Evolutionary conservation across 2,113 vertebrate species (phyloP).

Genomic region (Hystrix brachyura): DNA sequence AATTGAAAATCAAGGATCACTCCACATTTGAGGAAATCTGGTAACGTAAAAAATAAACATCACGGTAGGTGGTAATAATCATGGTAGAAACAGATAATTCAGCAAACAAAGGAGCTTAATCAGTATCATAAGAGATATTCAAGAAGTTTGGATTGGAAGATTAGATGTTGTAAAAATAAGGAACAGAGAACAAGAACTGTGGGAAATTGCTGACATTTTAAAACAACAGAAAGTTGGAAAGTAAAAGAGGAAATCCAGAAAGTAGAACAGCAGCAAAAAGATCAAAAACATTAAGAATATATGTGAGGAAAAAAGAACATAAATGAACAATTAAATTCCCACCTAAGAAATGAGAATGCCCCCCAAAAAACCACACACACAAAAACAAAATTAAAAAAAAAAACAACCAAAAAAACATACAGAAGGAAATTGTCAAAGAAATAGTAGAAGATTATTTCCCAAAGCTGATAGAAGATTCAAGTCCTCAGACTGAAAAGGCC

Average conservation of each 20-base stretch:
- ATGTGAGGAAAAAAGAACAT: not conserved
- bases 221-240: not conserved
- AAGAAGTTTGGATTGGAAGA: not conserved
- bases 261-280: not conserved
- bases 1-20: not conserved
- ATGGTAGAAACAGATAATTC: not conserved
- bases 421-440: not conserved
- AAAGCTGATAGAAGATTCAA: not conserved
- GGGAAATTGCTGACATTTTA: not conserved
- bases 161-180: not conserved
- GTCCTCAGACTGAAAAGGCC: not conserved
- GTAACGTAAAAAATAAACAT: slow-evolving; percentile 4
- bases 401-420: not conserved
- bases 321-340: not conserved
- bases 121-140: not conserved
- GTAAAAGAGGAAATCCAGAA: not conserved
- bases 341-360: not conserved
- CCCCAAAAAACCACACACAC: too few relatives aligned
- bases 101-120: not conserved
- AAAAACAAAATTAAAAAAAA: not conserved
- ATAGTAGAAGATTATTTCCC: not conserved
- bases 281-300: not conserved
- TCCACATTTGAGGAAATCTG: not conserved
- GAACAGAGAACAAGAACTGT: not conserved
- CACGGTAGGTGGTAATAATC: not conserved